Evolutionary conservation across 2,113 vertebrate species (phyloP).

Genomic region (Pionites leucogaster): DNA sequence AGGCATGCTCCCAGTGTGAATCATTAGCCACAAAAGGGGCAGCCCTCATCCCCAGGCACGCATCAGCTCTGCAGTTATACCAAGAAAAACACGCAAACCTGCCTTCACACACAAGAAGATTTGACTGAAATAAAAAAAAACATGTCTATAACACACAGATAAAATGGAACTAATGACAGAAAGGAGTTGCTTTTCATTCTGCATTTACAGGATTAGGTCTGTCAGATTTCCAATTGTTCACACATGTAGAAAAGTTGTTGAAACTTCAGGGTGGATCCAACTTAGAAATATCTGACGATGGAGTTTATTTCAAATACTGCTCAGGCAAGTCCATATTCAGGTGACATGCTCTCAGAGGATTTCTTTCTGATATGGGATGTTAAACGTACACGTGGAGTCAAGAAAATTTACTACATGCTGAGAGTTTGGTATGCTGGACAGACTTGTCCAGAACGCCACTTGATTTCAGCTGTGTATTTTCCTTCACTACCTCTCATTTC

Average conservation of each 20-base stretch:
- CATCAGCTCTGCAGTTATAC: background rate
- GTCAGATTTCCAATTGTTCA: background rate
- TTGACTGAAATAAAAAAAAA: background rate
- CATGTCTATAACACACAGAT: accelerated
- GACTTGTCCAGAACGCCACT: background rate
- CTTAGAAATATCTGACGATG: background rate
- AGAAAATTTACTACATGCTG: background rate
- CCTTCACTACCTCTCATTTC: background rate
- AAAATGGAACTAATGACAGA: background rate
- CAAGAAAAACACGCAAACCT: background rate
- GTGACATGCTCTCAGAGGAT: background rate
- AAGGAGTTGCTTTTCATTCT: background rate
- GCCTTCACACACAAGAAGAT: background rate
- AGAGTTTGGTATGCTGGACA: background rate
- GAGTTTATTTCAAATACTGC: background rate
- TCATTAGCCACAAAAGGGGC: background rate
- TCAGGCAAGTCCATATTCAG: background rate
- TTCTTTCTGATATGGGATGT: background rate
- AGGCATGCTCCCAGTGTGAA: background rate
- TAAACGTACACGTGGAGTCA: background rate
- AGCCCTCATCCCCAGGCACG: background rate
- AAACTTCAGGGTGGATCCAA: background rate
- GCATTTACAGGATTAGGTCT: background rate
- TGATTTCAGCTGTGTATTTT: background rate
- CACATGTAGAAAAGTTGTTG: background rate